Evolutionary conservation across 2,113 vertebrate species (phyloP).

Genomic region (Anser cygnoides): DNA sequence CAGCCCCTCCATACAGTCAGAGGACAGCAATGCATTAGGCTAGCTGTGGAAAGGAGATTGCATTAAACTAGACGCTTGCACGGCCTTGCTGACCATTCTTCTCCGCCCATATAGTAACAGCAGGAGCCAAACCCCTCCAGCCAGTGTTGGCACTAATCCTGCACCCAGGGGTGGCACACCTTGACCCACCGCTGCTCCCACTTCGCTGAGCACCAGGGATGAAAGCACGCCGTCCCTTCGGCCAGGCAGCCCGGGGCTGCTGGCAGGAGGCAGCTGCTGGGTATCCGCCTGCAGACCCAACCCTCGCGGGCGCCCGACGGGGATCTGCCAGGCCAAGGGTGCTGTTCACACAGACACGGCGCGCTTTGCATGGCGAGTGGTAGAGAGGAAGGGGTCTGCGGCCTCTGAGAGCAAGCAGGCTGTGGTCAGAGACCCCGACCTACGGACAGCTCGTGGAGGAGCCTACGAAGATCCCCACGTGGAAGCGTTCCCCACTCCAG

Average conservation of each 20-base stretch:
- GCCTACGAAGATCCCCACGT: background rate
- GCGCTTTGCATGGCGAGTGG: background rate
- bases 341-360: background rate
- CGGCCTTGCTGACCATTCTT: background rate
- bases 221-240: background rate
- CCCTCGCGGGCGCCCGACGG: background rate
- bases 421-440: background rate
- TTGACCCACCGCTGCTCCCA: background rate
- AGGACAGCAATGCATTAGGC: background rate
- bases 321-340: background rate
- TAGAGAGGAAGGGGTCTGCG: background rate
- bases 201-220: background rate
- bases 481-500: background rate
- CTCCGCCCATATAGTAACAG: background rate
- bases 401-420: background rate
- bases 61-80: background rate
- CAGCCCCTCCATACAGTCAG: background rate
- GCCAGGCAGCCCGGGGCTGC: background rate
- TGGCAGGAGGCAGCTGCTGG: background rate
- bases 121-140: background rate
- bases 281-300: background rate
- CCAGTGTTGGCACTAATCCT: background rate
- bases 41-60: background rate
- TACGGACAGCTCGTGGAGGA: background rate
- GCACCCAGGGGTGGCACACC: background rate